Base-by-base conservation (phyloP, 2,113 vertebrate species). In the Mungos mungo region DNA sequence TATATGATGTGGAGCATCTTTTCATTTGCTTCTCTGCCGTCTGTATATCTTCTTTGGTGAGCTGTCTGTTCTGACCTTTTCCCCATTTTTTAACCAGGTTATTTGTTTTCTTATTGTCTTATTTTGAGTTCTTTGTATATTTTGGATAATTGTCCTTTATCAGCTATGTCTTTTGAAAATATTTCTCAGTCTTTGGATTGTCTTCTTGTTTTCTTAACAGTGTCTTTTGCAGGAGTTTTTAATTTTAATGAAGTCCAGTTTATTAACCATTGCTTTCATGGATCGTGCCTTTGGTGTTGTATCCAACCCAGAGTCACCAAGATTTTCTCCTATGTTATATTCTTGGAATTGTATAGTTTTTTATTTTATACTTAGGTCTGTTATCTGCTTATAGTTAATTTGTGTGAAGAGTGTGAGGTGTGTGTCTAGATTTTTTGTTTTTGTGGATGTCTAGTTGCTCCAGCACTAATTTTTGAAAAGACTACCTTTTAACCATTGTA, bases 201-300 rank as follows among this genome's bases (percentile, higher is more conserved):
- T 74, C 45, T 90, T 93, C 12, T 87, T 21, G 68, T 66, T 94
- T 31, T 86, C 69, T 83, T 83, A 45, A 86, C 29, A n/a, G 3
- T 95, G 21, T 87, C 63, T 80, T 96, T 96, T 83, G 63, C 19
- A 80, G 12, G 54, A 21, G 16, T 91, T 93, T 85, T 95, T 47
- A 19, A 87, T 90, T 93, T 91, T 52, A 90, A 54, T 63, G 31
- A 96, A 90, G 33, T 74, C 63, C 60, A 76, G 5, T 52, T 83
- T 92, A 41, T 94, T 80, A 82, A 2, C 31, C 50, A 68, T 52
- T 90, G 81, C 41, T 84, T 88, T 76, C 21, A 71, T 35, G 35
- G n/a, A 65, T 79, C 68, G 63, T 82, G n/a, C 4, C 27, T 92
- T 83, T 82, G 85, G 25, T 88, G 23, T 52, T 35, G 15, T 77